Percentiles rank a stretch among this genome's conserved stretches.
Evolutionary conservation across 2,113 vertebrate species (phyloP).

Genomic region (Serinus canaria): DNA sequence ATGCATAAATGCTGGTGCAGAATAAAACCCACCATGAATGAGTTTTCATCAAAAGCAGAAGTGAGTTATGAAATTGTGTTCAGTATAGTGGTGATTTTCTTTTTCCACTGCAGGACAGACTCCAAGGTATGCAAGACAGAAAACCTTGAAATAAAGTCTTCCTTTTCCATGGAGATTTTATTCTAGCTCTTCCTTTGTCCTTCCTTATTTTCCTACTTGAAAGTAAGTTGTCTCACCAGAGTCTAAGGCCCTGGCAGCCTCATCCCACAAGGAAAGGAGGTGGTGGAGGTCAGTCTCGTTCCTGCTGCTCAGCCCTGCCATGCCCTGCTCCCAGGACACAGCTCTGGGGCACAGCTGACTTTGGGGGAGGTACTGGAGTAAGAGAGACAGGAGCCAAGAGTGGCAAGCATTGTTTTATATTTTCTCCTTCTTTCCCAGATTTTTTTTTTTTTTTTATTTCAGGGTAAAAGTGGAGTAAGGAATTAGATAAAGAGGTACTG

Average conservation of each 20-base stretch:
- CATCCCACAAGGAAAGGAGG: background rate
- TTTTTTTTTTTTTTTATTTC: background rate
- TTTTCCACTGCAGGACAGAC: background rate
- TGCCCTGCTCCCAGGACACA: background rate
- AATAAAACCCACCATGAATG: rapidly evolving
- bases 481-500: background rate
- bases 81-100: background rate
- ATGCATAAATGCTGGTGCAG: background rate
- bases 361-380: background rate
- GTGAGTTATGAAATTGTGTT: background rate
- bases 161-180: background rate
- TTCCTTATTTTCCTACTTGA: background rate
- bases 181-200: background rate
- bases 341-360: background rate
- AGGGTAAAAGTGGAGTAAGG: background rate
- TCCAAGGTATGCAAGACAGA: background rate
- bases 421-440: background rate
- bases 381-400: background rate
- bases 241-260: background rate
- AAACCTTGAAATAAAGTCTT: background rate
- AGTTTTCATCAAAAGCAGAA: background rate
- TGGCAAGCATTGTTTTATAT: background rate
- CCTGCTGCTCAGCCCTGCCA: background rate
- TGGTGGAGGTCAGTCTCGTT: background rate
- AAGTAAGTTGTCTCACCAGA: background rate